Conservation (phyloP, 1,140 invertebrate species). For the Aphaenogaster ashmeadi region DNA sequence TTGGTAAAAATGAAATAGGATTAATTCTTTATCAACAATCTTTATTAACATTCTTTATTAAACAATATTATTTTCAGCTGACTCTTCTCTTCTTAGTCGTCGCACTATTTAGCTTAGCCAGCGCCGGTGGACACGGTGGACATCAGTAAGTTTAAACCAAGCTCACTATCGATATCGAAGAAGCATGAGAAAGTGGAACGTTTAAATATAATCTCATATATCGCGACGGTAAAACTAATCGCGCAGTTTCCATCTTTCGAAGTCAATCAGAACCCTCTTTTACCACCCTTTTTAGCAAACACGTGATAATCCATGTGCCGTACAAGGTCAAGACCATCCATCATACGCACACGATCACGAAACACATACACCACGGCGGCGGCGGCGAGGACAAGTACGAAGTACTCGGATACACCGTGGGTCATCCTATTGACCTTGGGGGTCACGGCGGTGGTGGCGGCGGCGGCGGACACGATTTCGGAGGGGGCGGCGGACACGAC, state of each 20-base stretch:
- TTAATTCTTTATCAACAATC: neutral
- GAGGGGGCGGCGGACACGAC: conserved; percentile 60
- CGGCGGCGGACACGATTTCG: conserved; percentile 76
- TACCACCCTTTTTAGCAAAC: conserved; percentile 68
- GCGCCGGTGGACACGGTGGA: conserved; percentile 61
- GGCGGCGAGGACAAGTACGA: conserved; percentile 81
- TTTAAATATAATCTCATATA: neutral
- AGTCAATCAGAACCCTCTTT: neutral
- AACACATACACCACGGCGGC: conserved; percentile 81
- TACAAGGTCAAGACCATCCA: conserved; percentile 84
- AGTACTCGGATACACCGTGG: conserved; percentile 83
- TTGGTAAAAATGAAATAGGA: neutral
- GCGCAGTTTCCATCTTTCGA: neutral
- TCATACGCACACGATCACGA: conserved; percentile 85
- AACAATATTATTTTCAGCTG: conserved; percentile 65
- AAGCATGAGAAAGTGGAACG: neutral
- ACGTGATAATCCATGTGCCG: conserved; percentile 85
- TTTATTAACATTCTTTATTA: conserved; percentile 9
- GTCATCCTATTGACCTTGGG: conserved; percentile 79
- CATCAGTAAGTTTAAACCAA: conserved; percentile 73
- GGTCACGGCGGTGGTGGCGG: conserved; percentile 64
- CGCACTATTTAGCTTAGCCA: conserved; percentile 55
- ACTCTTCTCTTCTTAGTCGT: conserved; percentile 57
- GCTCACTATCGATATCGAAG: neutral
- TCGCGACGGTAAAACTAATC: neutral